Evolutionary conservation across 2,797 vertebrate species (phyloP), one percentile per base, ranked within the genome.

Genomic region (Ptychobarbus kaznakovi): DNA sequence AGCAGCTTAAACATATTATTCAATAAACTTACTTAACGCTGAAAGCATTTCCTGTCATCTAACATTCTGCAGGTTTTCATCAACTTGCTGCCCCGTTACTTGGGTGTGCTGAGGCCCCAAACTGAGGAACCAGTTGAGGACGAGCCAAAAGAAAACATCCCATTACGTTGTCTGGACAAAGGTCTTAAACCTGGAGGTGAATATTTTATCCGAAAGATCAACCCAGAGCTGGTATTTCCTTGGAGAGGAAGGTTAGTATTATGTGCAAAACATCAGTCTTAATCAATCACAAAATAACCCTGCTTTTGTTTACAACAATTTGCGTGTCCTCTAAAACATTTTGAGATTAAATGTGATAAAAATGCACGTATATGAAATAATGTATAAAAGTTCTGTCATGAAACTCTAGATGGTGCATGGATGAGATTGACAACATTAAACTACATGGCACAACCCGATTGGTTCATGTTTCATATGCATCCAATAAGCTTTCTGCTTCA

Each of bases 201-300:
- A 83, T 98, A 98, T 92, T 97, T 98, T 88, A 94, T 96, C 84
- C 94, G 96, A 12, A 96, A 96, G 90, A 95, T 97, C 68, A 95
- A 95, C 87, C 95, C 90, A 7, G 96, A 96, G 82, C 95, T 97
- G 15, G 94, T 97, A 32, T 87, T 95, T 80, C 95, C 96, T 7
- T 97, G 96, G 94, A 94, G 93, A 87, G 95, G 94, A 88, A 96
- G 96, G 96, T 97, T 84, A 83, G 53, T 65, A 20, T 80, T 76
- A 2, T 28, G 3, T 49, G 15, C 70, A 49, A 28, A 28, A 51
- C 32, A 61, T 63, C 4, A 28, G n/a, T 25, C 58, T 61, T 3
- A n/a, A 3, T 58, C 51, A 25, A 12, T 63, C 61, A 32, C 32
- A 76, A 58, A 77, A 40, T 58, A 58, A 77, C n/a, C 28, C 13